Evolutionary conservation across 2,888 invertebrate species (phyloP).

Genomic region (Stramonita haemastoma): DNA sequence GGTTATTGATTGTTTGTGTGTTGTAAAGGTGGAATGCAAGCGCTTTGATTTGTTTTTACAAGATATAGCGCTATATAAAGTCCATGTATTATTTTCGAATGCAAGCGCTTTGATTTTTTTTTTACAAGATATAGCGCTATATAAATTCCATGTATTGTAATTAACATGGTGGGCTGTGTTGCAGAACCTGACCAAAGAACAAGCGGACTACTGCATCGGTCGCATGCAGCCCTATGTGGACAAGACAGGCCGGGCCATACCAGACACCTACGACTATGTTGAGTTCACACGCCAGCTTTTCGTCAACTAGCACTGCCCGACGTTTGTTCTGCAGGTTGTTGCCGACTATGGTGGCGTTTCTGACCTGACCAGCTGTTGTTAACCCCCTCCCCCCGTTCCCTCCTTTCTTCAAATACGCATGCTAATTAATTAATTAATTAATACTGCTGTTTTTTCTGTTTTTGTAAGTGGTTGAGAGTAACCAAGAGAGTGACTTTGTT

Average conservation of each 20-base stretch:
- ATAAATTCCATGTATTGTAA: too few species aligned
- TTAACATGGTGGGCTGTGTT: too few species aligned
- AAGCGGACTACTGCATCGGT: slow-evolving; percentile 99
- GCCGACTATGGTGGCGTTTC: background rate
- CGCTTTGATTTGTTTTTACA: too few species aligned
- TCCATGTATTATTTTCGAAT: too few species aligned
- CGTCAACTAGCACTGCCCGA: slow-evolving; percentile 76
- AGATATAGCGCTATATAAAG: too few species aligned
- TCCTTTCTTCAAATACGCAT: background rate
- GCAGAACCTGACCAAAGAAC: slow-evolving; percentile 99
- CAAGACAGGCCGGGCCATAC: slow-evolving; percentile 93
- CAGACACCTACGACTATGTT: slow-evolving; percentile 98
- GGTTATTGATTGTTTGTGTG: too few species aligned
- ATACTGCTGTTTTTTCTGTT: background rate
- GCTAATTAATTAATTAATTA: background rate
- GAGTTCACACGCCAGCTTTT: slow-evolving; percentile 88
- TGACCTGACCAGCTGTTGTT: background rate
- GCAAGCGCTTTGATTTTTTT: too few species aligned
- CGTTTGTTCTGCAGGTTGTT: background rate
- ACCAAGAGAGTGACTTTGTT: background rate
- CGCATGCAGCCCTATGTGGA: slow-evolving; percentile 98
- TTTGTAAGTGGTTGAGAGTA: background rate
- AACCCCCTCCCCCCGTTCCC: background rate
- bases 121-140: too few species aligned
- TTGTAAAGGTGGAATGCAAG: too few species aligned